A percentile compares a stretch with the other conserved stretches of the same genome.
These are phyloP conservation scores for Xenopus petersii DNA, from an alignment of 2,797 vertebrate species.

Conservation along the genomic window DNA sequence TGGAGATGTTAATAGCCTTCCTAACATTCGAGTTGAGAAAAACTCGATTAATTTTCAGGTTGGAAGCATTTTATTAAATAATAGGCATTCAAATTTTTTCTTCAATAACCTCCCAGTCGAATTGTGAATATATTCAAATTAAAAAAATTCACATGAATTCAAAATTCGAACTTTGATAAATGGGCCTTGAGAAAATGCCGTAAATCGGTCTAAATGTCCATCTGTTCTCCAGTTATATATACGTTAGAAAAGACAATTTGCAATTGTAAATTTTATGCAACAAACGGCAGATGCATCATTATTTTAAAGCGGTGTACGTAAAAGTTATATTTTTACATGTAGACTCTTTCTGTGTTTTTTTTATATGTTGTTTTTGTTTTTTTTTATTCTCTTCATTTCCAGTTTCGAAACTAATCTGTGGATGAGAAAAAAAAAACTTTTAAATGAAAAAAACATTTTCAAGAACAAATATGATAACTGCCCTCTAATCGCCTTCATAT, in stretches of 20 bases:
- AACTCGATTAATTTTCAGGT: too few relatives aligned
- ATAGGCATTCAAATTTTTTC: too few relatives aligned
- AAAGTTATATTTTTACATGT: conserved; percentile 99
- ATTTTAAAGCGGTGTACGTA: conserved; percentile 97
- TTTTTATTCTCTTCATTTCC: conserved; percentile 45
- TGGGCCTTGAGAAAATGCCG: conserved; percentile 69
- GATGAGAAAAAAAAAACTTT: conserved; percentile 67
- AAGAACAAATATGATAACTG: conserved; percentile 72
- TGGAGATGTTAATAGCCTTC: too few relatives aligned
- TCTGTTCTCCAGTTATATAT: conserved; percentile 75
- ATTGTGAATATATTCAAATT: too few relatives aligned
- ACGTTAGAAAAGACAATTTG: conserved; percentile 65
- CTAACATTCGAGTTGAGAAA: too few relatives aligned
- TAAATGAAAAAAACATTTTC: conserved; percentile 55
- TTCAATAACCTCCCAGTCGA: too few relatives aligned
- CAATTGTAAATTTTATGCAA: conserved; percentile 97
- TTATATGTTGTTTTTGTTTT: conserved; percentile 84
- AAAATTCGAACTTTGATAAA: too few relatives aligned
- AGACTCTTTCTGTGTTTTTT: conserved; percentile 83
- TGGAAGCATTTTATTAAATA: too few relatives aligned
- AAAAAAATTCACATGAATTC: too few relatives aligned
- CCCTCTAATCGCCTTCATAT: conserved; percentile 69
- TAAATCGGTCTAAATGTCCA: conserved; percentile 78
- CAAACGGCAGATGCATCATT: conserved; percentile 76
- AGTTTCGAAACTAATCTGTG: not conserved